These are phyloP conservation scores for Anser brachyrhynchus DNA, from an alignment of 2,113 vertebrate genomes.

Conservation along the genomic window DNA sequence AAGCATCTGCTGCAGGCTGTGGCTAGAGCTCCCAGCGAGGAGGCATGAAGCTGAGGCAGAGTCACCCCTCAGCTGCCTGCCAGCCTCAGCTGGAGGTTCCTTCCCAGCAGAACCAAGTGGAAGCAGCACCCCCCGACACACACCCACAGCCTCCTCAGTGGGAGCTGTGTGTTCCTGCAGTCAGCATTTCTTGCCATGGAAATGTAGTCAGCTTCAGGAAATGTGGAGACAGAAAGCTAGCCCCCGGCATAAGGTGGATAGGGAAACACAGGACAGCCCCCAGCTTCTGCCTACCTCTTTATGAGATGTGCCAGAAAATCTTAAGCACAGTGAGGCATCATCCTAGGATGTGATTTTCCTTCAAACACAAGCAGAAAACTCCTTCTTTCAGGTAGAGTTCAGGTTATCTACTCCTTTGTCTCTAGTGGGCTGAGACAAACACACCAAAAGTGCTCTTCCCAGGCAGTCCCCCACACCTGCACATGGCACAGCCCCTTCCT, in stretches of 20 bases:
- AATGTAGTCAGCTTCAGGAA: background rate
- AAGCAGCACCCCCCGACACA: background rate
- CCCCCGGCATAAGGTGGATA: background rate
- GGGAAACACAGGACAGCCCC: background rate
- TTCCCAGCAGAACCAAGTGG: background rate
- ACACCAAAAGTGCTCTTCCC: background rate
- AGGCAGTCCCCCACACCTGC: fast-evolving
- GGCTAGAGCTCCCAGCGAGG: background rate
- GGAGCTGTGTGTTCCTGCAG: background rate
- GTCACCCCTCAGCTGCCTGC: fast-evolving
- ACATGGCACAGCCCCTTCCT: background rate
- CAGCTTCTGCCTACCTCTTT: background rate
- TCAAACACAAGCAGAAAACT: background rate
- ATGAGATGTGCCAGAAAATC: background rate
- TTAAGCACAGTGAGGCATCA: background rate
- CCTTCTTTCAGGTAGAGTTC: background rate
- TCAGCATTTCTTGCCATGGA: background rate
- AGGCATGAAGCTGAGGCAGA: background rate
- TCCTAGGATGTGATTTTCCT: background rate
- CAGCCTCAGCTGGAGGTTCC: background rate
- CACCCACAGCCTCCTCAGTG: background rate
- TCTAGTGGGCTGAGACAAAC: background rate
- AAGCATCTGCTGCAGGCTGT: background rate
- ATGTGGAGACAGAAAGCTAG: background rate
- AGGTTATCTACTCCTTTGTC: background rate